phyloP scores from a whole-genome alignment of 2,113 vertebrate species.

The Sinocyclocheilus grahami region DNA sequence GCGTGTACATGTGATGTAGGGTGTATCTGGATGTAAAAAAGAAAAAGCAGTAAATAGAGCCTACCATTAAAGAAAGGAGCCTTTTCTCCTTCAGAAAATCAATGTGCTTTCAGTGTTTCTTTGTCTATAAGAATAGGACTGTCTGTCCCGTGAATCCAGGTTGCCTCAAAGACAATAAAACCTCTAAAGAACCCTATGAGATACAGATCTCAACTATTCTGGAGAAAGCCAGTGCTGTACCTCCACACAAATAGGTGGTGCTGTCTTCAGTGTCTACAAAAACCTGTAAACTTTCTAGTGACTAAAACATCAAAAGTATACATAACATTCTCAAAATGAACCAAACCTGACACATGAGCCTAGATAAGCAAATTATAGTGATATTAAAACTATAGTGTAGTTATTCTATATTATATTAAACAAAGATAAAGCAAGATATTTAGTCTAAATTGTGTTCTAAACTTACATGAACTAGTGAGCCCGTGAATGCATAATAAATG shows the following conservation, averaged over 20 bases:
- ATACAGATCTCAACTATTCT: constrained; percentile 24
- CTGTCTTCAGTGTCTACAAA: neutral
- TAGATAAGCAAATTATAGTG: neutral
- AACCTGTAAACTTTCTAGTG: neutral
- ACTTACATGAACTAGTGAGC: neutral
- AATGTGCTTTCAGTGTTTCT: constrained; percentile 18
- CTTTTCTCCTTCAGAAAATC: constrained; percentile 22
- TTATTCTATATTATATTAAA: neutral
- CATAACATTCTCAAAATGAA: neutral
- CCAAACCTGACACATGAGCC: neutral
- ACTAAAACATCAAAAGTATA: neutral
- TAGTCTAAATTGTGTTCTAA: neutral
- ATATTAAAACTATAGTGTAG: neutral
- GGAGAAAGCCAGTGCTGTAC: neutral
- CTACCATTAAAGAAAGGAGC: neutral
- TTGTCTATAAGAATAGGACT: constrained; percentile 20
- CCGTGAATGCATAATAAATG: neutral
- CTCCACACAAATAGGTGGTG: neutral
- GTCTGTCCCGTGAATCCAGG: neutral
- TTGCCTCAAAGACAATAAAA: neutral
- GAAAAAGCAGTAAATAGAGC: neutral
- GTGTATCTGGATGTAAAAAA: neutral
- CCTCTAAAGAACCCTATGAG: neutral
- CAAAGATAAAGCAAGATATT: neutral
- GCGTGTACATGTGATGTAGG: neutral